Conservation (phyloP, 1,140 invertebrate genomes). For the Panulirus ornatus region DNA sequence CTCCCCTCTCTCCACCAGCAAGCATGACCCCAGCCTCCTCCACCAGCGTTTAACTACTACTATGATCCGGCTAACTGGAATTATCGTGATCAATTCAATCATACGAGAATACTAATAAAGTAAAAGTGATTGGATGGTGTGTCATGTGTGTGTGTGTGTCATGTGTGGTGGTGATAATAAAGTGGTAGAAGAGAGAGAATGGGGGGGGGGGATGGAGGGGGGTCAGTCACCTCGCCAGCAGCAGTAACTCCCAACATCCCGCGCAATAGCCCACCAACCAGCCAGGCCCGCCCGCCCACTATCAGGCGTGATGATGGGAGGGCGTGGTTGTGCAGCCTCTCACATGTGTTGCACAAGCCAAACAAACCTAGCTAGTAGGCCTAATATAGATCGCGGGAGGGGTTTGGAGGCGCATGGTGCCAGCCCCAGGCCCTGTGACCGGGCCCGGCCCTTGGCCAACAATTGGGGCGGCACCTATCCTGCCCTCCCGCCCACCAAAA, state of each 20-base stretch:
- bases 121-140: no score
- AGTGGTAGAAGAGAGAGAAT: background rate
- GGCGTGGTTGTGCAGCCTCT: background rate
- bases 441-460: background rate
- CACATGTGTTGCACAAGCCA: background rate
- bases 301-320: background rate
- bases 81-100: no score
- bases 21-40: no score
- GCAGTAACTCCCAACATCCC: slow-evolving; percentile 2
- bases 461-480: slow-evolving; percentile 13
- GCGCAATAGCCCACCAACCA: slow-evolving; percentile 2
- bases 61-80: no score
- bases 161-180: slow-evolving; percentile 15
- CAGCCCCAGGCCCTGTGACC: slow-evolving; percentile 14
- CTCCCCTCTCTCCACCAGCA: no score
- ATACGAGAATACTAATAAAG: no score
- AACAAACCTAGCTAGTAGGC: slow-evolving; percentile 22
- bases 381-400: slow-evolving; percentile 44
- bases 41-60: no score
- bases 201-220: background rate
- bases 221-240: slow-evolving; percentile 37
- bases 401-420: background rate
- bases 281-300: slow-evolving; percentile 12
- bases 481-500: slow-evolving; percentile 9
- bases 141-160: background rate